Evolutionary conservation across 1,140 invertebrate species (phyloP), one percentile per base, ranked within the genome.

Genomic region (Penaeus vannamei): DNA sequence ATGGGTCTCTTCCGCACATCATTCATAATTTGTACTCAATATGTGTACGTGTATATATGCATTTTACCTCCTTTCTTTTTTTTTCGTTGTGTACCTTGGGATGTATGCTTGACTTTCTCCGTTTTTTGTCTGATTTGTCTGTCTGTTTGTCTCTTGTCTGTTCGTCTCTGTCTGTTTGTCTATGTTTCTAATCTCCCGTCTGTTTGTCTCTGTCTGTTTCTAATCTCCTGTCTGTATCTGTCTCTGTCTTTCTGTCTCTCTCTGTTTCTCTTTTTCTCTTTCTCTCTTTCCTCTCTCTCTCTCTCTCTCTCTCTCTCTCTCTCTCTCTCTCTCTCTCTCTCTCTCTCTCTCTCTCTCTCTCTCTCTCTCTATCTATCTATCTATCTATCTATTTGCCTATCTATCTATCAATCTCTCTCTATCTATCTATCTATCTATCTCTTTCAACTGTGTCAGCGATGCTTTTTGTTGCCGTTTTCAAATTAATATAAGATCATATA

Each of bases 171-270:
- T 81, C 1, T 59, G 42, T 53, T n/a, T 81, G 79, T 59, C 26
- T 81, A 46, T 81, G 14, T 81, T 29, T 59, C 46, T 59, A 26
- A 17, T 29, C 22, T 81, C 10, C 59, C 81, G 82, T 82, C 87
- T 66, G 72, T 89, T 69, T 60, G 32, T 26, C 80, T 69, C 80
- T 82, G 26, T 53, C 62, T 82, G 79, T 89, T 61, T 84, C 29
- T 84, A 26, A 77, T 53, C 29, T 32, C 46, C 36, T n/a, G 32
- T 20, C 19, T 32, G 14, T 59, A 32, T 60, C 26, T 76, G 42
- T 14, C 69, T 22, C 59, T 76, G 8, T 23, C 4, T 26, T 62
- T 32, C 61, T 64, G 61, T 32, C 23, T 26, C 26, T 64, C 59
- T 26, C 36, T 29, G 19, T 23, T 72, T 36, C 23, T 22, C 36